Base-by-base conservation (phyloP, 1,140 invertebrate species). In the Dermatophagoides farinae region DNA sequence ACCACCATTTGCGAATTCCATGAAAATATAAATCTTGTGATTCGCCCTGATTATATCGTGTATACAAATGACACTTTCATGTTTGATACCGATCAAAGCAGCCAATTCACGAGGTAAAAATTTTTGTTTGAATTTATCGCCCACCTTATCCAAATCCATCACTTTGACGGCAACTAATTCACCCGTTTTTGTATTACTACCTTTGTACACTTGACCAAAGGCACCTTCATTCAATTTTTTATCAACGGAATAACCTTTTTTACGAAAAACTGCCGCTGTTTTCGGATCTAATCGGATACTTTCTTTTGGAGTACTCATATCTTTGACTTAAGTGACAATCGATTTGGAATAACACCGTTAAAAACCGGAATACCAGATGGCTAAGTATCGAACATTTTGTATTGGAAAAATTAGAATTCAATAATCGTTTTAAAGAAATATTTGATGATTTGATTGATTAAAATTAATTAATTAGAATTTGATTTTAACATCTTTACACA, bases 31-130 rank as follows among this genome's bases (percentile, higher is more conserved):
- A n/a, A 62, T 61, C 20, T 46, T 61, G 55, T 25, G 12, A 25
- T 41, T 25, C 2, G 57, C 39, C 31, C 57, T 14, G 1, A 57
- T 46, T 18, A 61, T 61, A 31, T 61, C 60, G 23, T 60, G 43
- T 31, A 61, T 25, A 4, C 14, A 10, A 5, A 61, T 49, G 12
- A 61, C 41, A 25, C 37, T 14, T 38, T 43, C 43, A 38, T 61
- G 60, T 49, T 38, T 23, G 11, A 61, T 25, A 10, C 44, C 18
- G 6, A 62, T 62, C 22, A 61, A n/a, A 6, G 46, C 57, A 6
- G 51, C 38, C 57, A 60, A 25, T 61, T 61, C 60, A 20, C 60
- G 55, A 18, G 60, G 60, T n/a, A 61, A 46, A 37, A 60, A 61
- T 25, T 43, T 62, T 38, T 62, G 10, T 14, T 61, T 61, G 31